Percentiles rank a stretch among this genome's conserved stretches.
Conservation (phyloP, 2,797 vertebrate species). For the Falco cherrug region DNA sequence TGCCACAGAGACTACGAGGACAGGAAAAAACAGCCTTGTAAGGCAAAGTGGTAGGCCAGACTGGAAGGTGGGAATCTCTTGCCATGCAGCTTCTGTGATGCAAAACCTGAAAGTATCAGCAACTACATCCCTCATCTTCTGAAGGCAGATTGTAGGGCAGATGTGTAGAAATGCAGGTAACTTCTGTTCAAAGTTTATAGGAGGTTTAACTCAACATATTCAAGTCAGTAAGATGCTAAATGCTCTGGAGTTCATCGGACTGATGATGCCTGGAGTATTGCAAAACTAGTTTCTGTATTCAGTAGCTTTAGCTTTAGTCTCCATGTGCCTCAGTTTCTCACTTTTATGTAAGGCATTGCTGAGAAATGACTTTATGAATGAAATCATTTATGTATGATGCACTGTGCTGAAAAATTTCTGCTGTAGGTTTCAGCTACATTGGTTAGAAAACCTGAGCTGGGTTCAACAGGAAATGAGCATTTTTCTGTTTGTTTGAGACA, state of each 20-base stretch:
- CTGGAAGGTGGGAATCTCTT: background rate
- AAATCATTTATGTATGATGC: background rate
- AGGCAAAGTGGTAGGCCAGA: background rate
- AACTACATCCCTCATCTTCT: background rate
- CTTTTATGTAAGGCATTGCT: background rate
- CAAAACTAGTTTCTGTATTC: background rate
- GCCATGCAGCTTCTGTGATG: background rate
- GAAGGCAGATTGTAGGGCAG: background rate
- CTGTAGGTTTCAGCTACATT: background rate
- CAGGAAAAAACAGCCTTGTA: background rate
- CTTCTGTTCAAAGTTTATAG: background rate
- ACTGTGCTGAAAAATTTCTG: background rate
- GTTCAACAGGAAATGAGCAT: conserved; percentile 3
- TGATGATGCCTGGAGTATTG: background rate
- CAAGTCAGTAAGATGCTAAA: background rate
- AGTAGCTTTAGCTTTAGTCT: background rate
- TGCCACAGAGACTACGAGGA: too few relatives aligned
- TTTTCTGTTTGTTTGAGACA: background rate
- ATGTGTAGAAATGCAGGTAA: background rate
- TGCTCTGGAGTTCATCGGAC: background rate
- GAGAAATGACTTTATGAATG: background rate
- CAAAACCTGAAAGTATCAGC: background rate
- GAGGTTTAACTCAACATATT: fast-evolving
- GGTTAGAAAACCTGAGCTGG: background rate
- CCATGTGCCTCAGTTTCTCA: background rate